Evolutionary conservation across 2,888 invertebrate genomes (phyloP), one percentile per base, ranked within the genome.

Genomic region (Vandiemenella viatica): DNA sequence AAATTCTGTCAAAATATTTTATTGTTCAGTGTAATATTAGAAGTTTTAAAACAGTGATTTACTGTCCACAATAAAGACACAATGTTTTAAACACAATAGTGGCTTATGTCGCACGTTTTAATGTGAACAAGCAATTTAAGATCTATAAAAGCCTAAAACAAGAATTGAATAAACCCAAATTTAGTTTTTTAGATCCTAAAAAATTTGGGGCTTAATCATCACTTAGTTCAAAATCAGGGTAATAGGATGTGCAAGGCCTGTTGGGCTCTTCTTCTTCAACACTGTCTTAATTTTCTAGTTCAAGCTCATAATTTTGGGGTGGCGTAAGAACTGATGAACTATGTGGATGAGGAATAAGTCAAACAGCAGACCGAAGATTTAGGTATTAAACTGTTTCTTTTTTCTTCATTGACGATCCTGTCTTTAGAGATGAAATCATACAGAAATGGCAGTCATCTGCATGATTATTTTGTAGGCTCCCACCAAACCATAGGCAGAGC

Each of bases 351-450:
- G 5, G 38, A 5, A 21, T 8, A 21, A 19, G 3, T 41, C 41
- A 4, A 21, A 41, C 18, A 16, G 18, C 41, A 41, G 41, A 41
- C 18, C 6, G 19, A 40, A 40, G 17, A 43, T 43, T 43, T 15
- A 20, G 43, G 19, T 43, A 43, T 21, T 43, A 3, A 43, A 43
- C 43, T 43, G 20, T 21, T 41, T 19, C 18, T 43, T 5, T 43
- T 45, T 45, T n/a, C 44, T 44, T 45, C 32, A 45, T 45, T n/a
- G 37, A 45, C 32, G 37, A 45, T 37, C 20, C 1, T 37, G 19
- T 37, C 45, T 32, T 45, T 6, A 45, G 32, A 45, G 45, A 37
- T 4, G 45, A 18, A 45, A 8, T 43, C 43, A 43, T 22, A n/a
- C 23, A 43, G 43, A 44, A 44, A 21, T 44, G 20, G 21, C 20